A percentile compares a stretch with the other conserved stretches of the same genome.
Conservation (phyloP, 1,140 invertebrate species). For the Sitophilus oryzae region DNA sequence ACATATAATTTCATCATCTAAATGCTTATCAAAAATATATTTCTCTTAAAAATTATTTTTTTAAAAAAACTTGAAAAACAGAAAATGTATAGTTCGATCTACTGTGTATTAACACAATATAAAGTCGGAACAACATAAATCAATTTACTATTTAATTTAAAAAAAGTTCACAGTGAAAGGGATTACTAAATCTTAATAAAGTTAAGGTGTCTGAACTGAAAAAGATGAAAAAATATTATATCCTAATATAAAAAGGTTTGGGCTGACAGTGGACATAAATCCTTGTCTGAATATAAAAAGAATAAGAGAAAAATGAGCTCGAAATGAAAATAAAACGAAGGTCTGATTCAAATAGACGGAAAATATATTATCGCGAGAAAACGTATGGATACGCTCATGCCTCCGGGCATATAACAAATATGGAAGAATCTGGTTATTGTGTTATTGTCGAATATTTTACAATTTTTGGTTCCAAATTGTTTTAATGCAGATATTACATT, state of each 20-base stretch:
- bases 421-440: conserved; percentile 19
- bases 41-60: too few relatives aligned
- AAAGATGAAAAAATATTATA: conserved; percentile 42
- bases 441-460: neutral
- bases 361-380: conserved; percentile 39
- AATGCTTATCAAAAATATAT: neutral
- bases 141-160: conserved; percentile 32
- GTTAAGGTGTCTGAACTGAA: conserved; percentile 28
- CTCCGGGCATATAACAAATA: conserved; percentile 24
- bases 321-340: conserved; percentile 43
- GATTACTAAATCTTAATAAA: conserved; percentile 38
- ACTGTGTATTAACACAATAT: neutral
- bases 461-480: neutral
- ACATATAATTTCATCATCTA: too few relatives aligned
- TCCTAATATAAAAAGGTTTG: conserved; percentile 42
- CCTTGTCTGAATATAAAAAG: conserved; percentile 41
- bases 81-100: neutral
- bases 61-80: too few relatives aligned
- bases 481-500: too few relatives aligned
- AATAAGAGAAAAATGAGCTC: conserved; percentile 43
- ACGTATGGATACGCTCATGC: conserved; percentile 31
- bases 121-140: conserved; percentile 23
- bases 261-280: conserved; percentile 41
- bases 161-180: conserved; percentile 28
- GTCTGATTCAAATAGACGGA: conserved; percentile 40